These are phyloP conservation scores for Sebastes baramenuke DNA, from an alignment of 2,797 vertebrate species.

Conservation along the genomic window DNA sequence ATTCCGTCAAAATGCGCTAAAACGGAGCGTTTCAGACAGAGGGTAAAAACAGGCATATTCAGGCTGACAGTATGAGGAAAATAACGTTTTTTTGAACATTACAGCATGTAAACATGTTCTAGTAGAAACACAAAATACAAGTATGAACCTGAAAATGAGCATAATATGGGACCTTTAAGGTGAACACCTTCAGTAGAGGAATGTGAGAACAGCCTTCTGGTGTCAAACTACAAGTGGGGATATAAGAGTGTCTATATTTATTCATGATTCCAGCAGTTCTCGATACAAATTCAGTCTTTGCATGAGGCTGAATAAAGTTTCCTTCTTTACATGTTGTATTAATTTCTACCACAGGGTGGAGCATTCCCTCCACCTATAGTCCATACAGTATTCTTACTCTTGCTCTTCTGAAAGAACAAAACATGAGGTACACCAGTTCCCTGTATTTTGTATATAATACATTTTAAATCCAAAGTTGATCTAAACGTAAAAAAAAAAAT, in stretches of 20 bases:
- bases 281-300: not conserved
- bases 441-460: not conserved
- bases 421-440: not conserved
- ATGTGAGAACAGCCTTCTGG: too few species aligned
- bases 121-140: too few species aligned
- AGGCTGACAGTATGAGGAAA: too few species aligned
- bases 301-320: not conserved
- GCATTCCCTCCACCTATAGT: conserved; percentile 1
- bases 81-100: too few species aligned
- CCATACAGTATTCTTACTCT: not conserved
- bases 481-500: not conserved
- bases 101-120: too few species aligned
- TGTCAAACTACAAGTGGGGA: too few species aligned
- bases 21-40: too few species aligned
- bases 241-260: not conserved
- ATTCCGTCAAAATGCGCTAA: too few species aligned
- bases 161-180: too few species aligned
- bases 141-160: too few species aligned
- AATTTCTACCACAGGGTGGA: conserved; percentile 43
- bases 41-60: too few species aligned
- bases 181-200: too few species aligned
- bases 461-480: not conserved
- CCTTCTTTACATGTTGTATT: not conserved
- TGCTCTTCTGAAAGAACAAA: not conserved
- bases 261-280: not conserved